Evolutionary conservation across 2,113 vertebrate species (phyloP).

Genomic region (Hyperopisus bebe): DNA sequence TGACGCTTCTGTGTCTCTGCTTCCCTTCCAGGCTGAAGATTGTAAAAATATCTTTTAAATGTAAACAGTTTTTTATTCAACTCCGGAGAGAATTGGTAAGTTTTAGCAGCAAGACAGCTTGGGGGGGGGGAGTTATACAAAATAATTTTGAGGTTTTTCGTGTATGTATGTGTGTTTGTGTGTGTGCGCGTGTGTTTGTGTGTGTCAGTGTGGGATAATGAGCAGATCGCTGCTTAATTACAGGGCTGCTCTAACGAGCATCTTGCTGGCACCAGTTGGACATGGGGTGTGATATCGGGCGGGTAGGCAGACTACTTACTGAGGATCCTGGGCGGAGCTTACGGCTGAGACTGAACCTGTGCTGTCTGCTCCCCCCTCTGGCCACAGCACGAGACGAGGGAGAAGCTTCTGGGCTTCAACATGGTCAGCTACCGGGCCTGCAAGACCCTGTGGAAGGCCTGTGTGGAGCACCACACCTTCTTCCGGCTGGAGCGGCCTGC

Average conservation of each 20-base stretch:
- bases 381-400: constrained; percentile 80
- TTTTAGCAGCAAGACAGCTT: neutral
- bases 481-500: constrained; percentile 91
- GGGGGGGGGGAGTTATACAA: neutral
- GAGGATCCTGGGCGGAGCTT: neutral
- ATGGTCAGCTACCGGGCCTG: constrained; percentile 97
- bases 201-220: neutral
- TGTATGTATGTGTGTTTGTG: rapidly evolving
- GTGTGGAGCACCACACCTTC: constrained; percentile 97
- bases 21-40: constrained; percentile 87
- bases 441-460: constrained; percentile 97
- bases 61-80: constrained; percentile 98
- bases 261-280: neutral
- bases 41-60: constrained; percentile 99
- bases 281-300: neutral
- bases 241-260: neutral
- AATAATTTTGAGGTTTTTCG: neutral
- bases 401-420: constrained; percentile 93
- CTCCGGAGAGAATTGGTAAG: constrained; percentile 89
- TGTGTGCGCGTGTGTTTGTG: neutral
- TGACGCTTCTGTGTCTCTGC: neutral
- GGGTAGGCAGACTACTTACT: no score
- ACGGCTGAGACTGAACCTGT: neutral
- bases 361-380: neutral
- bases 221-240: neutral